These are phyloP conservation scores for Euzetes globulus DNA, from an alignment of 2,888 invertebrate genomes.

Conservation along the genomic window DNA sequence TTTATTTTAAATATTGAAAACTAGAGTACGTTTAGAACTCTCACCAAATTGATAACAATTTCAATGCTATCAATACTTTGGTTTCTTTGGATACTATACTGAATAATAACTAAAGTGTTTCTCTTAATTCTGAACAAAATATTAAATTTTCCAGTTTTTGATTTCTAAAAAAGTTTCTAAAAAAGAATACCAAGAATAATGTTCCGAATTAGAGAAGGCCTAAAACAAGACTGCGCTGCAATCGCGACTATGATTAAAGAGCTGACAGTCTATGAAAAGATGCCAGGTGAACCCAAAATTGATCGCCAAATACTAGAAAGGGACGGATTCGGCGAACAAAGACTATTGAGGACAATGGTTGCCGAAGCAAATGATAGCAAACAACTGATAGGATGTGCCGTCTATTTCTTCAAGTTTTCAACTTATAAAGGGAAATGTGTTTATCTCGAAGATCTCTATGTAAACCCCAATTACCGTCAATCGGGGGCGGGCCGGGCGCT, in stretches of 20 bases:
- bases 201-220: not conserved
- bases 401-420: constrained; percentile 48
- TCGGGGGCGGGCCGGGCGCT: constrained; percentile 46
- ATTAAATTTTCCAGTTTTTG: too few relatives aligned
- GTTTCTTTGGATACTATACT: too few relatives aligned
- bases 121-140: too few relatives aligned
- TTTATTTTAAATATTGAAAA: too few relatives aligned
- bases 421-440: constrained; percentile 48
- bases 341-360: not conserved
- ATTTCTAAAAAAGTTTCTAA: too few relatives aligned
- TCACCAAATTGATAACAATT: too few relatives aligned
- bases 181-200: not conserved
- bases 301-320: not conserved
- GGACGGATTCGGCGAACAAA: constrained; percentile 27
- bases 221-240: constrained; percentile 7
- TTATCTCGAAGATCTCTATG: constrained; percentile 50
- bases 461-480: constrained; percentile 45
- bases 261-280: constrained; percentile 25
- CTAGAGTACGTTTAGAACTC: too few relatives aligned
- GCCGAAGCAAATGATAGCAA: not conserved
- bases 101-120: too few relatives aligned
- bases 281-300: not conserved
- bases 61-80: too few relatives aligned
- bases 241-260: constrained; percentile 14
- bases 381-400: constrained; percentile 43